Base-by-base conservation (phyloP, 1,140 invertebrate genomes). In the Drosophila simulans region DNA sequence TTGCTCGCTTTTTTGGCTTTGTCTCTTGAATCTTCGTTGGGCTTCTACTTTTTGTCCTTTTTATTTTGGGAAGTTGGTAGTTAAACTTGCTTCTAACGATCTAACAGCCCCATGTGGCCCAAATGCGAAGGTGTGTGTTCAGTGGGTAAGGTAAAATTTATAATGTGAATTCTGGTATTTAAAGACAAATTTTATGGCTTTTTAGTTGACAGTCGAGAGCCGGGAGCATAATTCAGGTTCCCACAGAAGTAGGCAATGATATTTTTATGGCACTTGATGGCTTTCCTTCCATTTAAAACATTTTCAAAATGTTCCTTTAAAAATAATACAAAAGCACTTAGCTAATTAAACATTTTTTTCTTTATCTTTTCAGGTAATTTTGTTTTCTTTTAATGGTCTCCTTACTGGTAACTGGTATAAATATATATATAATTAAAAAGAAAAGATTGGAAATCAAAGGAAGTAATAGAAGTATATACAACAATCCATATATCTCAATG, bases 111-210 rank as follows among this genome's bases (percentile, higher is more conserved):
- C 48, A 53, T 54, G 68, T 46, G 68, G 51, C 37, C 37, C 43
- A 37, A 39, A 13, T 39, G 39, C 22, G 12, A 55, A 40, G 48
- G 34, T 49, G 27, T 49, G 27, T 66, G 27, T 42, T 25, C 11
- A 12, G 11, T 0, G 15, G 8, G n/a, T n/a, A 60, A 39, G 62
- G 48, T 35, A 48, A 46, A 70, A 70, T 70, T 69, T 70, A 70
- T 70, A 69, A 70, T 70, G 66, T 49, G 35, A 39, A 27, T 54
- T 51, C 34, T 40, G 60, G 40, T 52, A 58, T 79, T 80, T 69
- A 69, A 46, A 74, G 57, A 79, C 62, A 74, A 80, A 64, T 78
- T 78, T 62, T 63, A 78, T 78, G 53, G 66, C 52, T 37, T 70
- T 71, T 78, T 72, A 78, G 58, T 63, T 78, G 53, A 64, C 75